These are phyloP conservation scores for Pogoniulus pusillus DNA, from an alignment of 2,797 vertebrate genomes.

Conservation along the genomic window DNA sequence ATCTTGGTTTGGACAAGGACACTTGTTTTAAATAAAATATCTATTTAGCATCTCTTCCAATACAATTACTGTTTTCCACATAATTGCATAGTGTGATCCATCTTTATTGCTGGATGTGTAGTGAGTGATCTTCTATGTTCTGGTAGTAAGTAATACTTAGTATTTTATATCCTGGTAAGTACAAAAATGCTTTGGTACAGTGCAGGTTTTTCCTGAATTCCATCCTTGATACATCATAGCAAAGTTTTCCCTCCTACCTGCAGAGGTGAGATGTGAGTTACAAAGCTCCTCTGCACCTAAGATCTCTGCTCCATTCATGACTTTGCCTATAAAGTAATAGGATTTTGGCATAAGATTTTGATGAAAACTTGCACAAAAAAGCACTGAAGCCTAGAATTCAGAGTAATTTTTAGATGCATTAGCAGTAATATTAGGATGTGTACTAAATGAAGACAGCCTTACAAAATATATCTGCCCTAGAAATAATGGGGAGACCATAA, in stretches of 20 bases:
- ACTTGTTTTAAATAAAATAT: not conserved
- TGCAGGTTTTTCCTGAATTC: not conserved
- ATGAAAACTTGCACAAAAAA: not conserved
- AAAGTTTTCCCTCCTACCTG: not conserved
- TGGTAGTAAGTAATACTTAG: not conserved
- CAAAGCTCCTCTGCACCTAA: not conserved
- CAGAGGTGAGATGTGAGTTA: not conserved
- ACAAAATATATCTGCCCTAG: not conserved
- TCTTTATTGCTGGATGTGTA: not conserved
- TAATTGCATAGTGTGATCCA: not conserved
- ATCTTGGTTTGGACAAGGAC: not conserved
- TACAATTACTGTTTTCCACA: not conserved
- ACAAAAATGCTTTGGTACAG: not conserved
- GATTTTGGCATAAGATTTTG: not conserved
- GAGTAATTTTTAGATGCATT: not conserved
- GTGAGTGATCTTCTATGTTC: not conserved
- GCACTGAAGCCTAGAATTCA: not conserved
- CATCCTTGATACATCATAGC: not conserved
- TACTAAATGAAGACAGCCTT: not conserved
- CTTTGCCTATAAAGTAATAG: not conserved
- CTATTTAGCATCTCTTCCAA: not conserved
- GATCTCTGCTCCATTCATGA: not conserved
- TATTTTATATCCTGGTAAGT: not conserved
- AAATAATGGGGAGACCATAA: not conserved
- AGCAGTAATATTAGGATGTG: not conserved